Evolutionary conservation across 2,888 invertebrate species (phyloP).

Genomic region (Oasisia sp.): DNA sequence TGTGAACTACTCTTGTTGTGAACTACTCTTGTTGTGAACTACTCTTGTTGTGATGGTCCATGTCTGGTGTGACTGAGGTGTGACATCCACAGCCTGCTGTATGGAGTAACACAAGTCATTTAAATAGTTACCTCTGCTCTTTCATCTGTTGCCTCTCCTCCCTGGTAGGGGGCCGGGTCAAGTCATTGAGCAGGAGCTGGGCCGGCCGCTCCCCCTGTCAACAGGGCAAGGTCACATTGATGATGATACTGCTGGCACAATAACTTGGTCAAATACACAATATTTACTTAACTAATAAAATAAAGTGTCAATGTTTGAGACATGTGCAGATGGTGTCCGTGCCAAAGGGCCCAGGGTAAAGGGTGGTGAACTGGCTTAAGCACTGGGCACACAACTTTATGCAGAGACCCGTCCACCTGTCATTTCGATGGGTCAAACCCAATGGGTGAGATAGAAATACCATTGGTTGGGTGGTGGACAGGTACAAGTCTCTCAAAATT

Average conservation of each 20-base stretch:
- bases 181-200: background rate
- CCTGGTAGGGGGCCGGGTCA: background rate
- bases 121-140: background rate
- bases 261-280: background rate
- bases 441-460: too few species aligned
- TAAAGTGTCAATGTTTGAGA: background rate
- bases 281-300: background rate
- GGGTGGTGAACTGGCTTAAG: too few species aligned
- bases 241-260: background rate
- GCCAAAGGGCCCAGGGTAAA: too few species aligned
- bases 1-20: too few species aligned
- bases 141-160: background rate
- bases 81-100: background rate
- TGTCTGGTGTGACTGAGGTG: background rate
- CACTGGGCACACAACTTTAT: too few species aligned
- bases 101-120: background rate
- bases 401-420: too few species aligned
- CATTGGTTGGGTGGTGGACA: too few species aligned
- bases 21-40: too few species aligned
- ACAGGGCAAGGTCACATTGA: background rate
- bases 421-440: too few species aligned
- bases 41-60: too few species aligned
- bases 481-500: too few species aligned
- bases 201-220: background rate
- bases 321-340: too few species aligned